These are phyloP conservation scores for Sebastes schlegelii DNA, from an alignment of 2,113 vertebrate genomes.

Conservation along the genomic window DNA sequence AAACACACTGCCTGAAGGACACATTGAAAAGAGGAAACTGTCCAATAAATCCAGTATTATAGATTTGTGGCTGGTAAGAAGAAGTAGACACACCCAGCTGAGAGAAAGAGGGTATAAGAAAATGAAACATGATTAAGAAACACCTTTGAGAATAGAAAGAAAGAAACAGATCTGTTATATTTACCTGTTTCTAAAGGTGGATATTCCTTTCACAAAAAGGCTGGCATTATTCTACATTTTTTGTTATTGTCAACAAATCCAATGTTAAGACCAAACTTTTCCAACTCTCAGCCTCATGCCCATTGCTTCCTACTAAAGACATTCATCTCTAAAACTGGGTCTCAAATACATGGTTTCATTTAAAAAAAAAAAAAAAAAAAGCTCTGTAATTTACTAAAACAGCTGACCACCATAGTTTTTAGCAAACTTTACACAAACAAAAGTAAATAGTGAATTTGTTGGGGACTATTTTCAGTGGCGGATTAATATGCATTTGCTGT, in stretches of 20 bases:
- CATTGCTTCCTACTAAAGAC: too few species aligned
- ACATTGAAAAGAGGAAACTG: background rate
- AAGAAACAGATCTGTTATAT: background rate
- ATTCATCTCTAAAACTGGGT: too few species aligned
- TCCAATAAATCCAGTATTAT: background rate
- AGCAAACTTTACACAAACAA: too few species aligned
- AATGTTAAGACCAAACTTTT: background rate
- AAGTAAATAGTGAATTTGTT: too few species aligned
- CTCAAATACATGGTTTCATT: too few species aligned
- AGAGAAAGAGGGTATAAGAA: background rate
- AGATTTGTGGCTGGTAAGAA: background rate
- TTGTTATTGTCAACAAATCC: background rate
- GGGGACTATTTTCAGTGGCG: too few species aligned
- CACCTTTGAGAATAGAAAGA: background rate
- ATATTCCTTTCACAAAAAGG: background rate
- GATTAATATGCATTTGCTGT: too few species aligned
- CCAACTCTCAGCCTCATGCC: too few species aligned
- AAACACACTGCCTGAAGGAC: background rate
- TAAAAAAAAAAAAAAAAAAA: too few species aligned
- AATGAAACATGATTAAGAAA: background rate
- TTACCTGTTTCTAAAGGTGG: background rate
- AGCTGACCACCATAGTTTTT: too few species aligned
- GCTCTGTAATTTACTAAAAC: too few species aligned
- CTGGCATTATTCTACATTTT: background rate
- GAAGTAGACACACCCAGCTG: background rate